These are phyloP conservation scores for Hypsopygia costalis DNA, from an alignment of 2,888 invertebrate genomes.

Conservation along the genomic window DNA sequence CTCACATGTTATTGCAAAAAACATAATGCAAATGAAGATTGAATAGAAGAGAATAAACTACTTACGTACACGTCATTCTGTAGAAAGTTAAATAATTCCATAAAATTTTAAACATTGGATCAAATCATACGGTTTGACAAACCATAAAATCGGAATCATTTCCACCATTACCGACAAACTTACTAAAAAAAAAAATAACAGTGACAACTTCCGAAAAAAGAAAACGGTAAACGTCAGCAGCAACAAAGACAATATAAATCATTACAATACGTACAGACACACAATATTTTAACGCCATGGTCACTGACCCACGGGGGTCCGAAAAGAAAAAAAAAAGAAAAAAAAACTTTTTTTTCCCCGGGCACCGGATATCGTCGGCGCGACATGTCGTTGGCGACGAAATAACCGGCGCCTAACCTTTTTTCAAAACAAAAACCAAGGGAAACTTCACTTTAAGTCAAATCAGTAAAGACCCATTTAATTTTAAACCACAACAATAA, in stretches of 20 bases:
- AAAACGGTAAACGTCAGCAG: background rate
- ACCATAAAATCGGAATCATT: no score
- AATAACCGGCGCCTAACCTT: slow-evolving; percentile 60
- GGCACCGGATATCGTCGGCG: slow-evolving; percentile 69
- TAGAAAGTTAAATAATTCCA: no score
- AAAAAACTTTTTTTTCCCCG: slow-evolving; percentile 31
- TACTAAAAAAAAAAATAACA: no score
- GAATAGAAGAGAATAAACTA: no score
- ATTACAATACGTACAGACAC: slow-evolving; percentile 40
- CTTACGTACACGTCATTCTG: no score
- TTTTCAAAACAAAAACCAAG: slow-evolving; percentile 25
- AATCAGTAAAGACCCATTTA: slow-evolving; percentile 8
- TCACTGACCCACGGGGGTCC: slow-evolving; percentile 52
- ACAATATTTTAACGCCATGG: slow-evolving; percentile 54
- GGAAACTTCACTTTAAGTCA: slow-evolving; percentile 17
- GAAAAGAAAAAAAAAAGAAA: slow-evolving; percentile 32
- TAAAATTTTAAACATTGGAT: no score
- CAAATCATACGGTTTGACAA: no score
- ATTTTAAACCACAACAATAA: slow-evolving; percentile 2
- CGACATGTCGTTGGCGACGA: slow-evolving; percentile 64
- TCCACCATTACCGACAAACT: no score
- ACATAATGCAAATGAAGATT: no score
- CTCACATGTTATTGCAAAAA: no score
- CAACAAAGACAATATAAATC: slow-evolving; percentile 50
- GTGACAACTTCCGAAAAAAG: no score